Conservation (phyloP, 2,113 vertebrate species). For the Catagonus wagneri region DNA sequence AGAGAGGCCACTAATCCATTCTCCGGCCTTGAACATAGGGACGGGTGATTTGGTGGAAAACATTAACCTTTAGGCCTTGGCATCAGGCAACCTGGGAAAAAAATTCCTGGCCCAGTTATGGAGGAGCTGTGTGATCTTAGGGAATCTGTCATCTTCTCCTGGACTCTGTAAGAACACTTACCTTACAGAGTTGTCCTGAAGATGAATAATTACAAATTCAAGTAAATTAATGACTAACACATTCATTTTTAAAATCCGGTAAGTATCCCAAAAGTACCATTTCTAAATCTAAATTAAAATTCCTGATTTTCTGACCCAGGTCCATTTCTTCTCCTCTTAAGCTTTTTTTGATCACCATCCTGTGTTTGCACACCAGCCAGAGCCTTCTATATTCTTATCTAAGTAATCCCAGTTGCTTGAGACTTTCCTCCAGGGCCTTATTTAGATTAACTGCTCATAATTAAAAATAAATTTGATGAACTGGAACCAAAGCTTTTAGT, state of each 20-base stretch:
- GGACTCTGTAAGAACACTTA: neutral
- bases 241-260: neutral
- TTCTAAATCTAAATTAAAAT: neutral
- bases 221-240: neutral
- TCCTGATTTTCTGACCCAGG: fast-evolving
- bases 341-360: fast-evolving
- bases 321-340: fast-evolving
- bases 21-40: neutral
- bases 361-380: neutral
- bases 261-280: neutral
- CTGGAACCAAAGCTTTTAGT: conserved; percentile 31
- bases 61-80: neutral
- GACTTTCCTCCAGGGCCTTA: conserved; percentile 45
- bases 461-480: conserved; percentile 68
- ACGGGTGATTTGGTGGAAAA: neutral
- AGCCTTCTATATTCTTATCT: neutral
- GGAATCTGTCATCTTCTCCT: neutral
- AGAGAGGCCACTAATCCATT: neutral
- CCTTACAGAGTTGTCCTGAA: neutral
- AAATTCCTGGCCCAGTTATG: neutral
- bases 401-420: neutral
- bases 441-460: conserved; percentile 68
- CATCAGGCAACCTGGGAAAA: neutral
- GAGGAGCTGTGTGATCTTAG: neutral
- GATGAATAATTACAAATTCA: neutral